Base-by-base conservation (phyloP, 2,888 invertebrate species). In the Epsilonema sp. region DNA sequence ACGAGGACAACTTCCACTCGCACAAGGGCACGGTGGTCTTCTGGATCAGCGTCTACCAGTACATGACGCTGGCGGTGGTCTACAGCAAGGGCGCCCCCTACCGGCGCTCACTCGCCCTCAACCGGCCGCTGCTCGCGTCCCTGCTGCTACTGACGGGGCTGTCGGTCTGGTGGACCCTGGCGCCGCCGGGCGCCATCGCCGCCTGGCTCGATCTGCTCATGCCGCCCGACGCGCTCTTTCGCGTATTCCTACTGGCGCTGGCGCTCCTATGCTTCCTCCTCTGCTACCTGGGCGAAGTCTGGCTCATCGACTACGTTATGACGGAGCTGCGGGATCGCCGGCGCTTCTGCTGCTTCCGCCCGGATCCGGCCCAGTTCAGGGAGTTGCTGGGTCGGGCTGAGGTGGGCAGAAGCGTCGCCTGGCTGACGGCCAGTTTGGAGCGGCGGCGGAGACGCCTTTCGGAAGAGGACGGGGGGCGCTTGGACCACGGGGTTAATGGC, bases 21-120 rank as follows among this genome's bases (percentile, higher is more conserved):
- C 80, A 80, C 78, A 80, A 80, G 63, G 82, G 81, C 60, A 79
- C 81, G 0, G 78, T 79, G 1, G 71, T 83, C 36, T 84, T 83
- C 67, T 74, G 76, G 46, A 70, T 80, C 26, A 79, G 81, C 36
- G 72, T 75, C 52, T 82, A 76, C 67, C 84, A 84, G 68, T 83
- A 82, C 63, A 73, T 83, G 45, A 76, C 77, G 49, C 69, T 82
- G 61, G 82, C 81, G 2, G 70, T 79, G 51, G 76, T 81, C 3
- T 82, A 82, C 63, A 80, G 80, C 16, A 83, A 81, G 63, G 82
- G 82, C 42, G 73, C 74, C 61, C 82, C 82, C 0, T 81, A 78
- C 67, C 70, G 82, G 31, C 31, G 8, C 31, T 31, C 31, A 8
- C 8, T 31, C 31, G 16, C 16, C 31, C 8, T 16, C 31, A 31